Evolutionary conservation across 2,113 vertebrate species (phyloP).

Genomic region (Ammodytes marinus): DNA sequence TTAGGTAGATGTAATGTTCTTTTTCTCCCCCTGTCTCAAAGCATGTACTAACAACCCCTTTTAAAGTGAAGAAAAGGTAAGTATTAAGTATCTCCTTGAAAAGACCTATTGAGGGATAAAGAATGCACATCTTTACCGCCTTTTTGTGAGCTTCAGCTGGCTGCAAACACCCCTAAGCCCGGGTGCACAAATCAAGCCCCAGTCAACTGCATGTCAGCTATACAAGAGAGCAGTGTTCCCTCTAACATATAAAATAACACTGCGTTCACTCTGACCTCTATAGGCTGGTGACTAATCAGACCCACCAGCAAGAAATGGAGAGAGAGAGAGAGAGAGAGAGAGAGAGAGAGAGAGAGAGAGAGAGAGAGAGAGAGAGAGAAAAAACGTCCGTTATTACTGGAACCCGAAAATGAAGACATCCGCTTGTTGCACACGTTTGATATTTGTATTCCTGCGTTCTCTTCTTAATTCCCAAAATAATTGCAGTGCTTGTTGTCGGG

Average conservation of each 20-base stretch:
- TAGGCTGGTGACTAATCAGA: conserved; percentile 52
- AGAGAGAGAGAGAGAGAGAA: not conserved
- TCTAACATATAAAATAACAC: conserved; percentile 39
- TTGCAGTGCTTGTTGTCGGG: conserved; percentile 74
- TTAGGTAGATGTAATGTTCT: conserved; percentile 68
- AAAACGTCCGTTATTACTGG: conserved; percentile 26
- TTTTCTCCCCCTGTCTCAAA: conserved; percentile 34
- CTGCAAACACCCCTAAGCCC: conserved; percentile 47
- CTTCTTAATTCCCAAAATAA: conserved; percentile 76
- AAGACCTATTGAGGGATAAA: conserved; percentile 59
- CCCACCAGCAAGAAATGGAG: conserved; percentile 16
- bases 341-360: not conserved
- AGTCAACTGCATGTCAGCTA: conserved; percentile 47
- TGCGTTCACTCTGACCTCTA: conserved; percentile 37
- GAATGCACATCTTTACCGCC: conserved; percentile 62
- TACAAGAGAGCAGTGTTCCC: conserved; percentile 44
- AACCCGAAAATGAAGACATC: conserved; percentile 43
- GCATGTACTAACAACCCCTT: conserved; percentile 55
- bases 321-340: conserved; percentile 2
- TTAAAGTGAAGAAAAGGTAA: conserved; percentile 41
- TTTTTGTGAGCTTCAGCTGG: conserved; percentile 45
- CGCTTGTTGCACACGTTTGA: conserved; percentile 64
- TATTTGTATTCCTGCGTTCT: conserved; percentile 61
- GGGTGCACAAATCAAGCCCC: conserved; percentile 41
- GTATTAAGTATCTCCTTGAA: conserved; percentile 62